Conservation (phyloP, 2,888 invertebrate species). For the Xylocampa areola region DNA sequence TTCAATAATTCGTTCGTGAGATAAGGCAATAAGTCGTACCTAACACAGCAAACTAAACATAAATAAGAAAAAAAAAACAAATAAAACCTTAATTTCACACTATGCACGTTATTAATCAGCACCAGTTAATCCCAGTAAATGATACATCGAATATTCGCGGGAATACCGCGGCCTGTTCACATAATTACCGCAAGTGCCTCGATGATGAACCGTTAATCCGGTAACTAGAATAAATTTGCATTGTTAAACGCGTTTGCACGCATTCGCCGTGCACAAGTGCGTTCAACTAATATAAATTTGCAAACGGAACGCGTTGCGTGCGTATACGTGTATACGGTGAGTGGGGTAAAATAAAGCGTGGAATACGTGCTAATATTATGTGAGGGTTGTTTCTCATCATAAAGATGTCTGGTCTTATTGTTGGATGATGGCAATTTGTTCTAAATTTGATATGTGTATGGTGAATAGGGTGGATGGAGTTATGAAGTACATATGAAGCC, state of each 20-base stretch:
- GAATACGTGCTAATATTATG: constrained; percentile 34
- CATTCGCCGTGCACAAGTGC: constrained; percentile 67
- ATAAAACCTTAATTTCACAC: constrained; percentile 14
- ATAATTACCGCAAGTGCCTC: constrained; percentile 83
- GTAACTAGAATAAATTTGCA: constrained; percentile 86
- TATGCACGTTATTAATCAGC: constrained; percentile 37
- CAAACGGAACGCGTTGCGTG: constrained; percentile 58
- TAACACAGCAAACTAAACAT: background rate
- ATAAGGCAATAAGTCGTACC: too few relatives aligned
- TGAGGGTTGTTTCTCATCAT: constrained; percentile 40
- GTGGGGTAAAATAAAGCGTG: constrained; percentile 28
- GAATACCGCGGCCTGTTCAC: constrained; percentile 68
- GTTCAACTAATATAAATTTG: constrained; percentile 74
- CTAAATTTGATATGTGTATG: constrained; percentile 20
- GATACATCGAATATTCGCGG: constrained; percentile 62
- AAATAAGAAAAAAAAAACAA: constrained; percentile 17
- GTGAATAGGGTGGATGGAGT: background rate
- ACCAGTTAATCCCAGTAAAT: constrained; percentile 50
- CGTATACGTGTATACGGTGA: constrained; percentile 18
- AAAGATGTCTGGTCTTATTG: constrained; percentile 44
- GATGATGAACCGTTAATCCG: constrained; percentile 84
- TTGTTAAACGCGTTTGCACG: constrained; percentile 76
- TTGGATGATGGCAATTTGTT: constrained; percentile 38
- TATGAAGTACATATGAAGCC: background rate
- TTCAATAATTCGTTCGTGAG: too few relatives aligned